Base-by-base conservation (phyloP, 2,888 invertebrate species). In the Tortrix viridana region DNA sequence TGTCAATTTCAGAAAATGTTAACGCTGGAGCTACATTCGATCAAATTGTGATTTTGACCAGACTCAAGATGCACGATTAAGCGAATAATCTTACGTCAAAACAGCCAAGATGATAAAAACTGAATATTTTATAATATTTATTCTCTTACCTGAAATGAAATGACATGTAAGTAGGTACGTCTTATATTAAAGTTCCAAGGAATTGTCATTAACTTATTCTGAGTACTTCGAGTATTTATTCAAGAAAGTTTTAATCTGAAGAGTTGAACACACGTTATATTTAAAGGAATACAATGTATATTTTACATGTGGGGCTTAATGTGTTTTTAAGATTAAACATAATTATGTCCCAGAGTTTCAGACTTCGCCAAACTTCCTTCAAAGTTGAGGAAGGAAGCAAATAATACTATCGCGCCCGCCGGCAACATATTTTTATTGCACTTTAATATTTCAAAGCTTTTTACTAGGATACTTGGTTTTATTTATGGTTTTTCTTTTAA, bases 391-490 rank as follows among this genome's bases (percentile, higher is more conserved):
- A 52, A 53, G 57, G 53, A 60, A 46, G 57, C 37, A 63, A 63
- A 63, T 63, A 63, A 63, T 58, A 60, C 46, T 52, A 58, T 37
- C 37, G 38, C 50, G 58, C 43, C 52, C 14, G 41, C n/a, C 46
- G 46, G 46, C 58, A 41, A 57, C 62, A 52, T 48, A 53, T 63
- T 63, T 63, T 63, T 63, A 58, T 58, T 58, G 63, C 63, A 53
- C 53, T 63, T 63, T 58, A 58, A 63, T 63, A 58, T 63, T 63
- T 63, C 48, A 58, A 63, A 63, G 63, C 63, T 58, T 53, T 58
- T 53, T 47, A 63, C 63, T 53, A 32, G 48, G 57, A 18, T 53
- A 37, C 63, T 63, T 47, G 57, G 52, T 57, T 47, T 56, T 63
- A 52, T 63, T 62, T 63, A 63, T 52, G 47, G 41, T 26, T 22